Conservation (phyloP, 2,797 vertebrate genomes). For the Falco berigora region DNA sequence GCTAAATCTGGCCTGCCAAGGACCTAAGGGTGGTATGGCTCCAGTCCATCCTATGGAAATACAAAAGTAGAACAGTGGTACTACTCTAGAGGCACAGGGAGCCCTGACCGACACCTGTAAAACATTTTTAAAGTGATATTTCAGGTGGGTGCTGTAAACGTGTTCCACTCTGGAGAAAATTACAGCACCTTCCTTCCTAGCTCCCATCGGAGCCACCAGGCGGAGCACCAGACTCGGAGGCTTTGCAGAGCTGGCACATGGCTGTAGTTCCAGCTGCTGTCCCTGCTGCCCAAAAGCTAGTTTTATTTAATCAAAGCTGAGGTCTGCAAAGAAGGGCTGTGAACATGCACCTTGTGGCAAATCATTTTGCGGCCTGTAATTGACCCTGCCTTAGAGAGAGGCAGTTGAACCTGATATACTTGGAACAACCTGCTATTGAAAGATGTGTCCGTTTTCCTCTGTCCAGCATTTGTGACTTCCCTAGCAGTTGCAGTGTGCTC, state of each 20-base stretch:
- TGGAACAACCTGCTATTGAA: neutral
- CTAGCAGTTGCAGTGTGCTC: neutral
- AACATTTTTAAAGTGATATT: neutral
- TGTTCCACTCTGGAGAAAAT: neutral
- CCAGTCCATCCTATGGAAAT: neutral
- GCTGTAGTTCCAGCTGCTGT: neutral
- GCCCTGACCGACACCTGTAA: neutral
- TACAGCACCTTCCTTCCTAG: neutral
- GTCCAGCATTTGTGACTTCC: neutral
- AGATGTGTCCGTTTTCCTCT: neutral
- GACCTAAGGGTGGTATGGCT: neutral
- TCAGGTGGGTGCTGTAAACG: neutral
- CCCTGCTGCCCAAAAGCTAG: neutral
- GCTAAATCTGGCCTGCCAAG: neutral
- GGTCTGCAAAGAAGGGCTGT: neutral
- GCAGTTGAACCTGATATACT: neutral
- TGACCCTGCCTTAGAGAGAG: neutral
- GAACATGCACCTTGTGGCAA: neutral
- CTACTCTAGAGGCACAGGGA: neutral
- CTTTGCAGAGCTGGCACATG: neutral
- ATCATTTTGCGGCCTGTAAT: neutral
- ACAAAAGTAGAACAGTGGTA: neutral
- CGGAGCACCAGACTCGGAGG: neutral
- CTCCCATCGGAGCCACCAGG: neutral
- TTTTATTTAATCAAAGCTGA: neutral